phyloP scores from a whole-genome alignment of 2,888 invertebrate genomes.

The Disparrhopalites patrizii region DNA sequence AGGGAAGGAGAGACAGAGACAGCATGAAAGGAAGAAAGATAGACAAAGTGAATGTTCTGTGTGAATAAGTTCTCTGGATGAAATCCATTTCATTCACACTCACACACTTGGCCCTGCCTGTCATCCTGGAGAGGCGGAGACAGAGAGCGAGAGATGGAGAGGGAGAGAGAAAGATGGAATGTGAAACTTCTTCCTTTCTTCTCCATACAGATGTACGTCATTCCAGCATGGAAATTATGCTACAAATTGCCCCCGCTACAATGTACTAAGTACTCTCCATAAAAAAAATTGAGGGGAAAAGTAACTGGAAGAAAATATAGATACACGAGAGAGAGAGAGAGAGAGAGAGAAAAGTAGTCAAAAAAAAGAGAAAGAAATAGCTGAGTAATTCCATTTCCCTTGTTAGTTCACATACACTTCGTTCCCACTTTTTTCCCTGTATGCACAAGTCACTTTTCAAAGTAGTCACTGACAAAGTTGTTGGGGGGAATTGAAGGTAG shows the following conservation, averaged over 20 bases:
- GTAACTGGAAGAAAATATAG: not conserved
- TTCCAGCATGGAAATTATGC: too few relatives aligned
- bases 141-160: not conserved
- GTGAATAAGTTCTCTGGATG: constrained; percentile 1
- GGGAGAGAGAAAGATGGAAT: constrained; percentile 12
- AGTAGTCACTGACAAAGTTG: not conserved
- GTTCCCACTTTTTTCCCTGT: too few relatives aligned
- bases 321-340: not conserved
- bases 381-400: too few relatives aligned
- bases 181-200: constrained; percentile 1
- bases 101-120: not conserved
- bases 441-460: too few relatives aligned
- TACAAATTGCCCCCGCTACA: too few relatives aligned
- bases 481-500: not conserved
- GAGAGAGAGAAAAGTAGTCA: not conserved
- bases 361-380: not conserved
- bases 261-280: not conserved
- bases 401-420: too few relatives aligned
- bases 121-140: not conserved
- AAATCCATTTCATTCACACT: constrained; percentile 24
- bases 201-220: too few relatives aligned
- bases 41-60: constrained; percentile 7
- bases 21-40: not conserved
- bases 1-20: not conserved
- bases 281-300: not conserved